phyloP scores from a whole-genome alignment of 2,888 invertebrate genomes.

The Megaustenia siamemsis region DNA sequence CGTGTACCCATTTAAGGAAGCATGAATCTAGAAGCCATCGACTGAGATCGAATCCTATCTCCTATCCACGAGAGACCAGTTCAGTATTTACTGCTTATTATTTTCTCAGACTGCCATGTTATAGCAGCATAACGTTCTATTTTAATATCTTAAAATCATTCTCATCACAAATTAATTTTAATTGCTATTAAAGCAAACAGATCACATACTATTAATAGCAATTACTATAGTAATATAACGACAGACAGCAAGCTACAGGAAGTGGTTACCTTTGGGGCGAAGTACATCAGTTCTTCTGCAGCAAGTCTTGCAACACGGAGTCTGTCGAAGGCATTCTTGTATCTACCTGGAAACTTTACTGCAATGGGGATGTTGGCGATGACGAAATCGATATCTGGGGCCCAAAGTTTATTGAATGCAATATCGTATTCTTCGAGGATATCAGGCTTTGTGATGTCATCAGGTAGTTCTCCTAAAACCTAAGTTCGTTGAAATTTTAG shows the following conservation, averaged over 20 bases:
- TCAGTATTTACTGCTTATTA: no score
- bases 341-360: slow-evolving; percentile 35
- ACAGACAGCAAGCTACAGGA: neutral
- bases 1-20: no score
- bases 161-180: no score
- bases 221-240: neutral
- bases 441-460: neutral
- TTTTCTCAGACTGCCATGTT: no score
- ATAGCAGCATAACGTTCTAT: no score
- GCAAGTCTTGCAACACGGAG: neutral
- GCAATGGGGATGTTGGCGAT: slow-evolving; percentile 31
- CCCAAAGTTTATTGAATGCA: slow-evolving; percentile 24
- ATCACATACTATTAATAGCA: no score
- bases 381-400: slow-evolving; percentile 1
- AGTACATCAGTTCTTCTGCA: slow-evolving; percentile 35
- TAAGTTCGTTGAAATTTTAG: no score
- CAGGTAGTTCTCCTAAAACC: neutral
- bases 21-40: no score
- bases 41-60: no score
- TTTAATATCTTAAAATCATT: no score
- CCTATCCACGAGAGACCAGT: no score
- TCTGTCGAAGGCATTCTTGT: slow-evolving; percentile 6
- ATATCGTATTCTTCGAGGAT: slow-evolving; percentile 30
- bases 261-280: slow-evolving; percentile 16
- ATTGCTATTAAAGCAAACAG: no score